phyloP scores from a whole-genome alignment of 2,113 vertebrate genomes.

The Tenrec ecaudatus region DNA sequence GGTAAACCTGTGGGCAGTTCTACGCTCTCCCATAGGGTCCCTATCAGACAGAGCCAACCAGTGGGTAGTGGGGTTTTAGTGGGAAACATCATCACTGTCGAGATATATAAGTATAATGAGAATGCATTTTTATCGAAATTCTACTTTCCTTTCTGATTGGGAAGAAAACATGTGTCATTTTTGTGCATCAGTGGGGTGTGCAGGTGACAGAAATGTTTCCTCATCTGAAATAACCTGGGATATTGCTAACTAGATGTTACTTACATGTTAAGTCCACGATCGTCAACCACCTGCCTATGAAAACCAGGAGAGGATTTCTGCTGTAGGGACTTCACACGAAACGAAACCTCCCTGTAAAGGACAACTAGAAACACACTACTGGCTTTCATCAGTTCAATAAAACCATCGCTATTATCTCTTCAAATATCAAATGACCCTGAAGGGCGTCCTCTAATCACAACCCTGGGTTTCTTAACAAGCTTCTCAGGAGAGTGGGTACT shows the following conservation, averaged over 20 bases:
- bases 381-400: constrained; percentile 6
- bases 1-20: too few relatives aligned
- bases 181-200: neutral
- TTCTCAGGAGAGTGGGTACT: neutral
- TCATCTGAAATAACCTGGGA: neutral
- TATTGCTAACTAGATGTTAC: neutral
- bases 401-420: constrained; percentile 34
- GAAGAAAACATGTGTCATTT: constrained; percentile 35
- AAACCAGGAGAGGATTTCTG: neutral
- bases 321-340: neutral
- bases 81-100: constrained; percentile 11
- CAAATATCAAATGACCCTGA: neutral
- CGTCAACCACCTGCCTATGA: constrained; percentile 28
- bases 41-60: too few relatives aligned
- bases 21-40: too few relatives aligned
- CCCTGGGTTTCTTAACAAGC: neutral
- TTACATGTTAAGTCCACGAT: neutral
- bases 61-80: too few relatives aligned
- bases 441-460: neutral
- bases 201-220: constrained; percentile 4
- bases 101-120: neutral
- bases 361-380: constrained; percentile 20
- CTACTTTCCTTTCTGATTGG: neutral
- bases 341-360: neutral
- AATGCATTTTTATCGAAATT: neutral